Evolutionary conservation across 2,113 vertebrate species (phyloP), one percentile per base, ranked within the genome.

Genomic region (Leucopternis melanops): DNA sequence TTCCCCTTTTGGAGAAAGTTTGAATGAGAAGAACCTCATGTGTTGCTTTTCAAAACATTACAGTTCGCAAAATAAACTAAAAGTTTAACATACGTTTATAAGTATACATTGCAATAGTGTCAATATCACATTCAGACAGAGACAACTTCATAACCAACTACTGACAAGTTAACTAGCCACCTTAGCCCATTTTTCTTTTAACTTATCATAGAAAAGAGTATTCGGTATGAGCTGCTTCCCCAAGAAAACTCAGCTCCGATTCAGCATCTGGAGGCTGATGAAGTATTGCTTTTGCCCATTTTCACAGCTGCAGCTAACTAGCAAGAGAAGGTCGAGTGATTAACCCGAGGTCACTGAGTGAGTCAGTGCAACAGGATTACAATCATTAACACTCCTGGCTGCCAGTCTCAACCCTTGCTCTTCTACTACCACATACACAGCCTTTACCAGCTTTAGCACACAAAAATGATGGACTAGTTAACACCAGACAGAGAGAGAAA

Each of bases 291-390:
- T 40, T 79, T 94, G 93, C 96, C 89, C 92, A 86, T 70, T 96
- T 95, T 91, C 84, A 73, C 91, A 96, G 96, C 91, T 94, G 92
- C 87, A 94, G 83, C 79, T 89, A 19, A 87, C 31, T 67, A 84
- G 88, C 81, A 86, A 84, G 92, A 58, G 62, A 86, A 96, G 94
- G 95, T 75, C 14, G 5, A 91, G 89, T 7, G 70, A 95, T 94
- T 89, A 91, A 92, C 83, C 86, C 2, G 14, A 79, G 88, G 73
- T 73, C 90, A 65, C 40, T 1, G 5, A 79, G 81, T 87, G 92
- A 97, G 61, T 87, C 94, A 87, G 81, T 27, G 88, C 88, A 86
- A 59, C 47, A 81, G 86, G 80, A 92, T 94, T 62, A 78, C 61
- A 21, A 31, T 13, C 83, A 65, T 75, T n/a, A 87, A 80, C 22